Evolutionary conservation across 1,140 invertebrate species (phyloP), one percentile per base, ranked within the genome.

Genomic region (Calephelis virginiensis): DNA sequence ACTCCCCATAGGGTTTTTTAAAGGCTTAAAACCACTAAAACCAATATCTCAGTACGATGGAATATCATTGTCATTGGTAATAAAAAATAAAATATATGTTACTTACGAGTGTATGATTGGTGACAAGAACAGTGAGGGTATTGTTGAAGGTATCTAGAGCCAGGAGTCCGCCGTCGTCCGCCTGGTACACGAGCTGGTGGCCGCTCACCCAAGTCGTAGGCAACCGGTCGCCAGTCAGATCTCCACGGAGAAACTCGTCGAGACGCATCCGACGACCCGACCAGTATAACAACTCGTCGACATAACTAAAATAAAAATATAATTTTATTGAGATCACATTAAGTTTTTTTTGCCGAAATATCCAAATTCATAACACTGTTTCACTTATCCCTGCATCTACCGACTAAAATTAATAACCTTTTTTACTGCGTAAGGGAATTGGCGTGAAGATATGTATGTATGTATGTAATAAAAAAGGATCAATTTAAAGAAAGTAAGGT

Each of bases 221-320:
- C 74, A 96, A 92, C 73, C 95, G 92, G 74, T 93, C 93, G 38
- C 95, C 95, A 69, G 93, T 94, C 77, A 96, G 91, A 77, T 96
- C 95, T 75, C 95, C 95, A 80, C 95, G 93, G 75, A 96, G 92
- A 85, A 95, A 96, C 92, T 97, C 95, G 87, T 96, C 95, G 70
- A 97, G 92, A 64, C 95, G 94, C 93, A 97, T 95, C 64, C 96
- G 94, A 70, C 94, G 93, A 67, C 96, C 96, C 73, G 95, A 96
- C 95, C 95, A 96, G 86, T 96, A 97, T 59, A 97, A 91, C 71
- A 97, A 92, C 87, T 96, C 96, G 92, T 97, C 96, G 76, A 96
- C 96, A 93, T 96, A 96, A 77, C 94, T 77, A 61, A 2, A 66
- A 63, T 45, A n/a, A 64, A 64, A 13, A 43, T 0, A 38, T 5